Evolutionary conservation across 2,797 vertebrate genomes (phyloP).

Genomic region (Cheirogaleus major): DNA sequence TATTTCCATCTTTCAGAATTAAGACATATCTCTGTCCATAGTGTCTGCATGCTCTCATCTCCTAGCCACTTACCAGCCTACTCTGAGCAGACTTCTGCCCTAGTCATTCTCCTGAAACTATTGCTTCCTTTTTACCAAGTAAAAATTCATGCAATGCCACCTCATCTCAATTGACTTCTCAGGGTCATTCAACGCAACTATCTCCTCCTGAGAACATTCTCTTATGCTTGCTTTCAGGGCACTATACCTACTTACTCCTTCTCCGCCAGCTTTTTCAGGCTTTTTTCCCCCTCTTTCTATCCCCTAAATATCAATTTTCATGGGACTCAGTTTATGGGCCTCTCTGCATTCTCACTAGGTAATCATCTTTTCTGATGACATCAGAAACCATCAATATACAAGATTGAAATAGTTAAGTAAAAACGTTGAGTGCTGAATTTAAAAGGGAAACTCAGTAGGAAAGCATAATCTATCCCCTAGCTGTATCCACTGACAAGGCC

Average conservation of each 20-base stretch:
- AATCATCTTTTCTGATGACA: neutral
- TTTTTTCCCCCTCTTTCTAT: neutral
- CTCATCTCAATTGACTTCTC: neutral
- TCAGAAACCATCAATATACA: neutral
- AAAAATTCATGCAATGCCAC: neutral
- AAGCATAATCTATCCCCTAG: neutral
- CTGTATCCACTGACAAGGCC: neutral
- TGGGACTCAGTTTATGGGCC: neutral
- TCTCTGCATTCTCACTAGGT: neutral
- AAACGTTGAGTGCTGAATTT: neutral
- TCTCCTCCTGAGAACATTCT: neutral
- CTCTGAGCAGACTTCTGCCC: neutral
- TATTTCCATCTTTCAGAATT: neutral
- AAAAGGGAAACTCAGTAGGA: neutral
- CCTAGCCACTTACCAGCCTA: neutral
- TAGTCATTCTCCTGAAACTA: neutral
- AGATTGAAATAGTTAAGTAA: neutral
- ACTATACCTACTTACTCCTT: neutral
- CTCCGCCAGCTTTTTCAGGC: neutral
- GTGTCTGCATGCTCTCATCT: neutral
- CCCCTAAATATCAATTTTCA: neutral
- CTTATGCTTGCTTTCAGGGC: neutral
- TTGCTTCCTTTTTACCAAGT: neutral
- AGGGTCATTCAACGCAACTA: neutral
- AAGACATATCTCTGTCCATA: neutral